phyloP scores from a whole-genome alignment of 2,797 vertebrate species.

The Alca torda region DNA sequence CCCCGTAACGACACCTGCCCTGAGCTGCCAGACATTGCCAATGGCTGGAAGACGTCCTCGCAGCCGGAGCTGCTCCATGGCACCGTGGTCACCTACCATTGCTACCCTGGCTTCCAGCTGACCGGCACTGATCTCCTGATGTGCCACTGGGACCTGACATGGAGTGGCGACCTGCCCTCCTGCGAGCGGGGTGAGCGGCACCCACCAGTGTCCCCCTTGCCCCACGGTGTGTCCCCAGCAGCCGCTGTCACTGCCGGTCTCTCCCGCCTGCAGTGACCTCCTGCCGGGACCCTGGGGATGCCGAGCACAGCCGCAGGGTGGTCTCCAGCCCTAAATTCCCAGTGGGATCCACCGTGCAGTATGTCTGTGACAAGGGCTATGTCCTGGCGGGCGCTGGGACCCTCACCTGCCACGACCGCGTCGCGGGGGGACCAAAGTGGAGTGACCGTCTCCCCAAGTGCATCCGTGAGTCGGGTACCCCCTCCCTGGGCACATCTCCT shows the following conservation, averaged over 20 bases:
- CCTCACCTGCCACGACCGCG: conserved; percentile 87
- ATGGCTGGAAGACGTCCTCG: conserved; percentile 93
- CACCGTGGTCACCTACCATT: conserved; percentile 94
- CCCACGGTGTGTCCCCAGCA: accelerated
- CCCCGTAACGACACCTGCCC: conserved; percentile 94
- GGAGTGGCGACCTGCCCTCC: conserved; percentile 90
- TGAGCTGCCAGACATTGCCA: conserved; percentile 91
- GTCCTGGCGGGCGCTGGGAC: conserved; percentile 84
- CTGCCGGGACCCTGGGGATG: conserved; percentile 88
- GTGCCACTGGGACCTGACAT: conserved; percentile 97
- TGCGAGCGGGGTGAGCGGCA: conserved; percentile 87
- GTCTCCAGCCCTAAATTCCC: conserved; percentile 87
- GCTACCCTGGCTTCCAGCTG: conserved; percentile 92
- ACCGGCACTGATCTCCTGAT: conserved; percentile 89
- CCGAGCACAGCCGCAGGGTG: conserved; percentile 88
- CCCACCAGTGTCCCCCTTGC: background rate
- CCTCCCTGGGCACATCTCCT: accelerated
- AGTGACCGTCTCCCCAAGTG: conserved; percentile 90
- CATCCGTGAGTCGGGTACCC: conserved; percentile 79
- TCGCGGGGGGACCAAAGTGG: conserved; percentile 89
- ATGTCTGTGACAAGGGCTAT: conserved; percentile 90
- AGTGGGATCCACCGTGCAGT: conserved; percentile 89
- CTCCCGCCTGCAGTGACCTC: conserved; percentile 79
- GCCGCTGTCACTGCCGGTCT: accelerated
- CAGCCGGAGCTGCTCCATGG: conserved; percentile 93